These are phyloP conservation scores for Neocloeon triangulifer DNA, from an alignment of 1,140 invertebrate genomes.

Conservation along the genomic window DNA sequence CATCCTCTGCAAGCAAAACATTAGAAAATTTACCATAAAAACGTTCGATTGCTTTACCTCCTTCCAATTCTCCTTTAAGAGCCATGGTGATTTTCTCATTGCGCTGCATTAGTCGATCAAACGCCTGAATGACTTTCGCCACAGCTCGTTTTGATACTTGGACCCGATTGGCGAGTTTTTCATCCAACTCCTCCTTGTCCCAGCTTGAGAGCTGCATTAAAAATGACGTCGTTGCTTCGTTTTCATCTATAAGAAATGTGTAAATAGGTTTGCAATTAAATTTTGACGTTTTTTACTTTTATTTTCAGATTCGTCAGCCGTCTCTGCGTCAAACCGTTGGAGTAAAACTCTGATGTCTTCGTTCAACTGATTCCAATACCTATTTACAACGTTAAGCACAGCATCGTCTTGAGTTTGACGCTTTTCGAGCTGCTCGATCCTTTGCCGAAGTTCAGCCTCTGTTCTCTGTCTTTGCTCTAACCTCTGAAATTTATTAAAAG, in stretches of 20 bases:
- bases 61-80: conserved; percentile 59
- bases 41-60: conserved; percentile 18
- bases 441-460: conserved; percentile 69
- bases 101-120: conserved; percentile 79
- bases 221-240: conserved; percentile 90
- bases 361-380: conserved; percentile 95
- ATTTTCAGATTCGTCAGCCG: conserved; percentile 86
- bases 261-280: not conserved
- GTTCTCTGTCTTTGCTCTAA: conserved; percentile 74
- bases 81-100: conserved; percentile 80
- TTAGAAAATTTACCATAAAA: conserved; percentile 1
- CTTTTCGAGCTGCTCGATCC: conserved; percentile 93
- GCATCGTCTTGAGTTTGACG: conserved; percentile 94
- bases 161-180: conserved; percentile 82
- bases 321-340: conserved; percentile 92
- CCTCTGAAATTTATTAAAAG: conserved; percentile 32
- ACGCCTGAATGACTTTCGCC: conserved; percentile 87
- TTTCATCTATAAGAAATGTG: conserved; percentile 46
- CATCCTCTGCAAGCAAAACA: conserved; percentile 24
- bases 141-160: conserved; percentile 83
- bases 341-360: conserved; percentile 87
- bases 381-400: conserved; percentile 90
- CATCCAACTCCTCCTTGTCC: conserved; percentile 93
- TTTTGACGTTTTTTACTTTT: conserved; percentile 42
- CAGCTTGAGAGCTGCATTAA: conserved; percentile 89